Evolutionary conservation across 1,140 invertebrate genomes (phyloP), one percentile per base, ranked within the genome.

Genomic region (Metaphire vulgaris): DNA sequence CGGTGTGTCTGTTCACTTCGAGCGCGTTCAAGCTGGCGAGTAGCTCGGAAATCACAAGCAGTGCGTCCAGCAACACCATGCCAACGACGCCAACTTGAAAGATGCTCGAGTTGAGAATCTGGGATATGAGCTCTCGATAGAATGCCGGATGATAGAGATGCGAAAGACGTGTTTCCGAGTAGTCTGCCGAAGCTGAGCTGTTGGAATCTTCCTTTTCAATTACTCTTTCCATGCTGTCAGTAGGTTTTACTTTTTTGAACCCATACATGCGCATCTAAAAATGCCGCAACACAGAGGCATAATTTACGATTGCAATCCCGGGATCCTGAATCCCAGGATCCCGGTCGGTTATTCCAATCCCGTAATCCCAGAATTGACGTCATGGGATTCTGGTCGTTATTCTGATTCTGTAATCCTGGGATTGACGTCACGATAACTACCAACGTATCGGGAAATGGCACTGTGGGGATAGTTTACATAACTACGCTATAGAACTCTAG

Each of bases 141-240:
- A 80, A 81, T 2, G 76, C 70, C 15, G 80, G 77, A 16, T 80
- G 80, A 21, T 80, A 77, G n/a, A n/a, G n/a, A n/a, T n/a, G n/a
- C n/a, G n/a, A n/a, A n/a, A n/a, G n/a, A 71, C 82, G 81, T 12
- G 79, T 77, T 67, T 83, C 81, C 72, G 83, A 82, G 26, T 79
- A 82, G 34, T 84, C 83, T 69, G 81, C 75, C 6, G 82, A 84
- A 26, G 83, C 78, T 1, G 83, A 83, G 69, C 80, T 83, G 74
- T 79, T 81, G 1, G 82, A 82, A 71, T 84, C 83, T 66, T 85
- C 84, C 70, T 85, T 85, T 72, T 85, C 84, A 72, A 86, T 85
- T 15, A 83, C 84, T 69, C 81, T 80, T 68, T 85, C 83, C 31
- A 85, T 74, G 76, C 85, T 83, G 79, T 85, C 84, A 64, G 68